Base-by-base conservation (phyloP, 2,888 invertebrate species). In the Nemotelus nigrinus region DNA sequence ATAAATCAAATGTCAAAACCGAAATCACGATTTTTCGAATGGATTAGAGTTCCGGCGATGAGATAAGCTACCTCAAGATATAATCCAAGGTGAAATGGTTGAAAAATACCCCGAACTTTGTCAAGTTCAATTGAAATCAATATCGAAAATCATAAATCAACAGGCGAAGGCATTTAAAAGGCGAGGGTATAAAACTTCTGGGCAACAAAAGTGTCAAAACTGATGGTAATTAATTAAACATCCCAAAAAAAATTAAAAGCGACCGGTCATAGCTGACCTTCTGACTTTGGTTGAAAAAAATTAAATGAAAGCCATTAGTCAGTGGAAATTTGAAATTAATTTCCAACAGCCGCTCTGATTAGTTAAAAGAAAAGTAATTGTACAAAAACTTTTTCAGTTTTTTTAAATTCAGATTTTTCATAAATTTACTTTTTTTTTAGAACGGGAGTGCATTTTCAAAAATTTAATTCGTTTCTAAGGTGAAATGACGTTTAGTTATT, bases 161-260 rank as follows among this genome's bases (percentile, higher is more conserved):
- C 50, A 71, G 44, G 43, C 4, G 57, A 55, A 7, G 25, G 10
- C 48, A 4, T 50, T 50, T 68, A 71, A 57, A 57, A 50, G 47
- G 43, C 25, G 25, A 10, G 6, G 43, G 53, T 6, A 39, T 44
- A 70, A 70, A 68, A 63, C 50, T 4, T 43, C 3, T 39, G 2
- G 43, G 6, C 74, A 74, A 74, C 63, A 74, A 74, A 74, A 74
- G 74, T 74, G 74, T 60, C 74, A 74, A 60, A 74, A 41, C 44
- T 74, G 74, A 74, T 63, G 60, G 48, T 74, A 74, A 74, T 74
- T 74, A 74, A 74, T 74, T 60, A 63, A 63, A 63, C 60, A 63
- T 72, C 63, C 63, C 43, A 55, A 70, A 74, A 63, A 25, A 25
- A 25, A 25, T 25, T 25, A 25, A 25, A 25, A 25, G 25, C 25